These are phyloP conservation scores for Bombus terrestris DNA, from an alignment of 1,140 invertebrate species.

Conservation along the genomic window DNA sequence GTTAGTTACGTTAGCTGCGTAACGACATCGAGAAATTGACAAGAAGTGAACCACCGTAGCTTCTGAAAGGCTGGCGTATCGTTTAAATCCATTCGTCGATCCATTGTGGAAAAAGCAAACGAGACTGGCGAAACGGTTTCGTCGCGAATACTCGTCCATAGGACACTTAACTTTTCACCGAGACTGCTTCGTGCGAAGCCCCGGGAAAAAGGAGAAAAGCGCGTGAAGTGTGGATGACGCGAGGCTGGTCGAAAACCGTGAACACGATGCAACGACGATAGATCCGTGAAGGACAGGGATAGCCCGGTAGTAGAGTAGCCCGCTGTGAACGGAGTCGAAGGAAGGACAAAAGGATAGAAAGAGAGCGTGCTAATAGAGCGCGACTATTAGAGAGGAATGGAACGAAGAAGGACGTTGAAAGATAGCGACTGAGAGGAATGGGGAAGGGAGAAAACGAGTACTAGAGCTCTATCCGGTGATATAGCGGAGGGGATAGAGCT, in stretches of 20 bases:
- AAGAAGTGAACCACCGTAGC: no score
- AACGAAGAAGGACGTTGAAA: conserved; percentile 5
- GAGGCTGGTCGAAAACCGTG: not conserved
- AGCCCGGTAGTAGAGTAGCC: not conserved
- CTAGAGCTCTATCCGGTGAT: not conserved
- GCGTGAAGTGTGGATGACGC: no score
- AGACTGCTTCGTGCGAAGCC: no score
- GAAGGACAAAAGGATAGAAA: not conserved
- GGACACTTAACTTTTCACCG: no score
- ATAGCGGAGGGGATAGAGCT: conserved; percentile 24
- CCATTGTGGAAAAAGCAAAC: no score
- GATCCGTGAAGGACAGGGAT: not conserved
- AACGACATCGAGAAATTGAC: no score
- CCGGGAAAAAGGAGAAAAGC: no score
- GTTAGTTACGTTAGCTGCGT: no score
- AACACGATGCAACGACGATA: not conserved
- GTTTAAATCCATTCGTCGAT: no score
- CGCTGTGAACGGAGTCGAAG: not conserved
- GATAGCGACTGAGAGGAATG: not conserved
- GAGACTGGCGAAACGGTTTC: no score
- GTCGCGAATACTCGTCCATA: no score
- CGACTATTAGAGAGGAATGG: conserved; percentile 8
- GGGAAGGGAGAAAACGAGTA: not conserved
- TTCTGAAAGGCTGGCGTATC: no score
- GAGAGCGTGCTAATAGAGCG: not conserved